phyloP scores from a whole-genome alignment of 2,888 invertebrate species.

The Brenthis daphne region DNA sequence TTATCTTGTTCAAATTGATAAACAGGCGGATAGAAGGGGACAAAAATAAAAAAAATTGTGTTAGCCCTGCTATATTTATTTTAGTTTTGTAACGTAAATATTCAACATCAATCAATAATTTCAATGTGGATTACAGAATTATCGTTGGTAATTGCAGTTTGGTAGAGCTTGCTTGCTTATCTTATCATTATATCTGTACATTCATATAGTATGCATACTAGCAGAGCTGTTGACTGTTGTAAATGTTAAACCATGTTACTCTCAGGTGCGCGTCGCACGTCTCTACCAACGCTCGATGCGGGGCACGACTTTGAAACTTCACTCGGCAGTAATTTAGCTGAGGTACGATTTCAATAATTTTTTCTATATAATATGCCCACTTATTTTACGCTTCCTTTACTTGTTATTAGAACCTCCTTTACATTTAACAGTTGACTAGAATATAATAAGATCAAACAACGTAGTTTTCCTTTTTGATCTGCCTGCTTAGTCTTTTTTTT shows the following conservation, averaged over 20 bases:
- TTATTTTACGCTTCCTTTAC: no score
- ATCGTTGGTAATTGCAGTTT: constrained; percentile 50
- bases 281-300: constrained; percentile 47
- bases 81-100: not conserved
- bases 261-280: constrained; percentile 67
- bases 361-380: not conserved
- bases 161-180: constrained; percentile 58
- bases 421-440: no score
- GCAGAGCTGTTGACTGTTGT: constrained; percentile 46
- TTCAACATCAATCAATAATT: constrained; percentile 43
- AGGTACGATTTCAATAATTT: constrained; percentile 29
- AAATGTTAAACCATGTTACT: constrained; percentile 68
- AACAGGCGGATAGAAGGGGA: no score
- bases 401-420: no score
- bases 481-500: not conserved
- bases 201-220: constrained; percentile 40
- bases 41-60: no score
- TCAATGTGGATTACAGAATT: constrained; percentile 34
- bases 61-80: not conserved
- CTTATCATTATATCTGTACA: constrained; percentile 69
- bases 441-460: no score
- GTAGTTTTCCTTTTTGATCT: no score
- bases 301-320: constrained; percentile 43
- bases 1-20: no score
- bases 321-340: constrained; percentile 26